Conservation (phyloP, 2,888 invertebrate species). For the Hirtodrosophila alboralis region DNA sequence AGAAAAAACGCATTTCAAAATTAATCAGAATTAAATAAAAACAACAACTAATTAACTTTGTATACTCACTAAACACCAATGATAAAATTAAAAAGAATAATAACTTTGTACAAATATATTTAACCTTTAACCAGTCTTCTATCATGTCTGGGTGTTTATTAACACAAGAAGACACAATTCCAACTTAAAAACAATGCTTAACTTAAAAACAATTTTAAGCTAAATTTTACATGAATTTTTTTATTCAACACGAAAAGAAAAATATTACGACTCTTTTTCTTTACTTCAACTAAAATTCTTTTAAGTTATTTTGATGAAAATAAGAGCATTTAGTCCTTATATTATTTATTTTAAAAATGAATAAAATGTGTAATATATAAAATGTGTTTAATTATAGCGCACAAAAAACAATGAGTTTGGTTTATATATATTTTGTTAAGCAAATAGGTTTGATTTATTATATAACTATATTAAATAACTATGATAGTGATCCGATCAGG, state of each 20-base stretch:
- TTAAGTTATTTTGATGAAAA: conserved; percentile 45
- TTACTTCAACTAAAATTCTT: conserved; percentile 27
- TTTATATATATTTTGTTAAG: too few relatives aligned
- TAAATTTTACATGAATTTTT: conserved; percentile 20
- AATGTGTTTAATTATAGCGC: too few relatives aligned
- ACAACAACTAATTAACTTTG: not conserved
- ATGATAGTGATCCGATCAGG: too few relatives aligned
- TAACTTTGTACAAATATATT: conserved; percentile 39
- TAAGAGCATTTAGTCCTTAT: conserved; percentile 41
- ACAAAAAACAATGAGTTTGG: too few relatives aligned
- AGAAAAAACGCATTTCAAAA: not conserved
- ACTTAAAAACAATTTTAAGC: too few relatives aligned
- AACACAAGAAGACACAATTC: not conserved
- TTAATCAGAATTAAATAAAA: too few relatives aligned
- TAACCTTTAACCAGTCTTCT: conserved; percentile 5
- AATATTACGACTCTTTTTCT: conserved; percentile 13
- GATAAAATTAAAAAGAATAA: conserved; percentile 2
- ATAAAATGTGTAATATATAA: conserved; percentile 63
- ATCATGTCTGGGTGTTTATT: not conserved
- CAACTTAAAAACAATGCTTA: conserved; percentile 30
- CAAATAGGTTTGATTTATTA: too few relatives aligned
- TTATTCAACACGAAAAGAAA: conserved; percentile 39
- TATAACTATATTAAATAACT: too few relatives aligned
- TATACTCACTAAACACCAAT: not conserved
- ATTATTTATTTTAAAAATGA: conserved; percentile 77